phyloP scores from a whole-genome alignment of 2,888 invertebrate species.

The Scotopteryx bipunctaria region DNA sequence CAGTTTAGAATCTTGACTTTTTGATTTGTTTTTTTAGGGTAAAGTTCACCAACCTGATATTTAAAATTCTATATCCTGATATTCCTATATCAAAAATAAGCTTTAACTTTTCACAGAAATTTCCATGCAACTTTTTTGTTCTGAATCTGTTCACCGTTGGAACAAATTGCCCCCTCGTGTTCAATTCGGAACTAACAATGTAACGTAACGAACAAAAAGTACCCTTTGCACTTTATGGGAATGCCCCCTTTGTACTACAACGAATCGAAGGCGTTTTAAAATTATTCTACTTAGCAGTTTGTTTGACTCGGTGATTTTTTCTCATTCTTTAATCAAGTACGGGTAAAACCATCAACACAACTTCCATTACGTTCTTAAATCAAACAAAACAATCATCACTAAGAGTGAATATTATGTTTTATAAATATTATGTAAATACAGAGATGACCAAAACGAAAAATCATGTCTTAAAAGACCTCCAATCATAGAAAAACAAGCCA shows the following conservation, averaged over 20 bases:
- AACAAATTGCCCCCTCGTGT: conserved; percentile 24
- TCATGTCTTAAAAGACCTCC: no score
- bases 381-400: no score
- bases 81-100: background rate
- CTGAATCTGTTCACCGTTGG: conserved; percentile 21
- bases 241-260: conserved; percentile 21
- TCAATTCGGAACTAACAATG: conserved; percentile 19
- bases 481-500: no score
- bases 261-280: background rate
- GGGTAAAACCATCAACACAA: background rate
- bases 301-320: background rate
- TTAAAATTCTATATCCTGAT: no score
- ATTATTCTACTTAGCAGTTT: background rate
- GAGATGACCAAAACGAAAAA: no score
- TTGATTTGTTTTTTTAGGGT: no score
- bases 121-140: conserved; percentile 14
- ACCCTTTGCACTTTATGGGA: conserved; percentile 19
- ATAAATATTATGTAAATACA: no score
- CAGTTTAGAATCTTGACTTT: no score
- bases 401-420: no score
- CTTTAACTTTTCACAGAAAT: background rate
- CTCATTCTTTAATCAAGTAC: background rate
- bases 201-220: conserved; percentile 28
- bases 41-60: no score
- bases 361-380: no score